These are phyloP conservation scores for Acromyrmex echinatior DNA, from an alignment of 1,140 invertebrate species.

Conservation along the genomic window DNA sequence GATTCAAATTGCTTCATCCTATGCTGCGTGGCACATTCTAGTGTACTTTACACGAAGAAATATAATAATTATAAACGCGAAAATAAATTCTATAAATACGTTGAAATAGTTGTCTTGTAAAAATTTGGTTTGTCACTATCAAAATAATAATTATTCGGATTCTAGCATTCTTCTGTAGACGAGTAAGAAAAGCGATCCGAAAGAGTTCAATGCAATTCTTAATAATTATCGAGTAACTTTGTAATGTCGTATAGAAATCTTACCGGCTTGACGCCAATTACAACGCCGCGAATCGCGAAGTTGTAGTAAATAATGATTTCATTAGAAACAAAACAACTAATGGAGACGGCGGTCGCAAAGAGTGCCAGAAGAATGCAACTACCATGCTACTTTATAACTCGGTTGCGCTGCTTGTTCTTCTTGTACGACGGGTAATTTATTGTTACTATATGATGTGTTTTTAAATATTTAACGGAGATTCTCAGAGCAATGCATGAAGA, in stretches of 20 bases:
- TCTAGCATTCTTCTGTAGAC: not conserved
- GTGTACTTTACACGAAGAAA: not conserved
- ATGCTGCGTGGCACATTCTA: not conserved
- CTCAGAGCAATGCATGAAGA: too few species aligned
- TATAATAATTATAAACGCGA: not conserved
- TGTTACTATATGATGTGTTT: too few species aligned
- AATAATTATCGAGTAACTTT: not conserved
- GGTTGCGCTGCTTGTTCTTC: too few species aligned
- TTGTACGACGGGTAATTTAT: too few species aligned
- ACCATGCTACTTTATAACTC: too few species aligned
- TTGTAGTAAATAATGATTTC: slow-evolving; percentile 29
- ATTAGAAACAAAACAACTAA: slow-evolving; percentile 25
- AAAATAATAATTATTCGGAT: not conserved
- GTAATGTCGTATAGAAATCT: not conserved
- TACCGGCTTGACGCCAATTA: not conserved
- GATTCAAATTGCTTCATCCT: not conserved
- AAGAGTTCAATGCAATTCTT: not conserved
- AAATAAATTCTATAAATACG: not conserved
- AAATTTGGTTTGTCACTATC: not conserved
- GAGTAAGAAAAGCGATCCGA: not conserved
- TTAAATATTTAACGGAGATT: too few species aligned
- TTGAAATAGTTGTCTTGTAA: not conserved
- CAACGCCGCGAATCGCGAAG: not conserved
- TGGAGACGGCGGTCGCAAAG: slow-evolving; percentile 5
- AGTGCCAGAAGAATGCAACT: slow-evolving; percentile 5